Base-by-base conservation (phyloP, 1,140 invertebrate genomes). In the Tetraneura akinire region DNA sequence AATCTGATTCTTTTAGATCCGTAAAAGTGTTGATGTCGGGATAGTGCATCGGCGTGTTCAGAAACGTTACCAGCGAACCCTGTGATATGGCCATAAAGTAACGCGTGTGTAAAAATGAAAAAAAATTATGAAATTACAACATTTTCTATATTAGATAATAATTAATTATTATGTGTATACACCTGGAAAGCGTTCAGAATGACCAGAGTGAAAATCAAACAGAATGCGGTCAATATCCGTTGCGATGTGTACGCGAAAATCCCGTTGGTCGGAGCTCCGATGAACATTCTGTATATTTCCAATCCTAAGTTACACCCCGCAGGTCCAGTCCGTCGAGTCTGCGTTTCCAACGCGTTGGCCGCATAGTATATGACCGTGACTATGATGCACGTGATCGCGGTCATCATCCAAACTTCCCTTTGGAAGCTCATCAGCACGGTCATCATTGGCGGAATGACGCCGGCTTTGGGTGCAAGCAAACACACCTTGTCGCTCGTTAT, bases 381-480 rank as follows among this genome's bases (percentile, higher is more conserved):
- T 0, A 84, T 26, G 5, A 83, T 51, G 13, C 82, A 81, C 0
- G 83, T 82, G 0, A 83, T 21, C 0, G 84, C 32, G 0, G 86
- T 76, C 60, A 83, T 82, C 0, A 82, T 26, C 86, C 86, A 87
- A 9, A 87, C 82, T 0, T 81, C 74, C 0, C 81, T 60, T 13
- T 84, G 78, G 64, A 87, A 87, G 80, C 86, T 84, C 37, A 83
- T 71, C 82, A 85, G 85, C 9, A 87, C 85, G 21, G 84, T 82
- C 53, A 86, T 80, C 84, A 86, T 85, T 47, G 86, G 83, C 0
- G 87, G 86, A 76, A 87, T 85, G 51, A 82, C 82, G 3, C 64
- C 23, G n/a, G 87, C 83, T 82, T 87, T 86, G 0, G 86, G 86
- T 1, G 85, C 84, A 3, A 86, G 80, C 13, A 87, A 78, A 82